Evolutionary conservation across 2,113 vertebrate species (phyloP).

Genomic region (Xenopus tropicalis): DNA sequence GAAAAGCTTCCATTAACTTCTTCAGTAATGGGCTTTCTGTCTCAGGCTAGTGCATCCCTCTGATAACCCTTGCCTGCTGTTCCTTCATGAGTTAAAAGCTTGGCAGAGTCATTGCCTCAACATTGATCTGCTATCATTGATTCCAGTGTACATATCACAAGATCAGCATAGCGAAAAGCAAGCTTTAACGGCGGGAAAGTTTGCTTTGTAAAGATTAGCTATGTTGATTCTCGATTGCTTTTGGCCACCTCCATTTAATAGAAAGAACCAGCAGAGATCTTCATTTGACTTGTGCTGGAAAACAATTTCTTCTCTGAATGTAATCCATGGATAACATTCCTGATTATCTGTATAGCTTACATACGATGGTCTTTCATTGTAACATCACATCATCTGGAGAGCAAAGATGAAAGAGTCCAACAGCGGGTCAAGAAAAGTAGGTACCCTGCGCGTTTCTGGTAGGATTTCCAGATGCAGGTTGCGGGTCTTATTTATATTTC

Average conservation of each 20-base stretch:
- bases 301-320: not conserved
- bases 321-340: not conserved
- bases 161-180: constrained; percentile 1
- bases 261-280: not conserved
- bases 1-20: not conserved
- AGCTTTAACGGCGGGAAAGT: not conserved
- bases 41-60: not conserved
- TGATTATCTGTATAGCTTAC: not conserved
- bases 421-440: too few species aligned
- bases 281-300: not conserved
- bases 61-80: not conserved
- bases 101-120: not conserved
- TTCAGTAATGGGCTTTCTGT: too few species aligned
- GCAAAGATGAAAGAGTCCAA: too few species aligned
- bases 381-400: too few species aligned
- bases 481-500: too few species aligned
- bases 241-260: not conserved
- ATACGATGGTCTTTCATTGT: too few species aligned
- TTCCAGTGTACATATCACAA: not conserved
- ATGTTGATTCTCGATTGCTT: constrained; percentile 3
- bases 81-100: constrained; percentile 3
- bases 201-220: constrained; percentile 7
- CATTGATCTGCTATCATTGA: constrained; percentile 10
- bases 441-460: too few species aligned
- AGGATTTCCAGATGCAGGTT: too few species aligned